Conservation (phyloP, 2,797 vertebrate genomes). For the Gymnopithys bicolor region DNA sequence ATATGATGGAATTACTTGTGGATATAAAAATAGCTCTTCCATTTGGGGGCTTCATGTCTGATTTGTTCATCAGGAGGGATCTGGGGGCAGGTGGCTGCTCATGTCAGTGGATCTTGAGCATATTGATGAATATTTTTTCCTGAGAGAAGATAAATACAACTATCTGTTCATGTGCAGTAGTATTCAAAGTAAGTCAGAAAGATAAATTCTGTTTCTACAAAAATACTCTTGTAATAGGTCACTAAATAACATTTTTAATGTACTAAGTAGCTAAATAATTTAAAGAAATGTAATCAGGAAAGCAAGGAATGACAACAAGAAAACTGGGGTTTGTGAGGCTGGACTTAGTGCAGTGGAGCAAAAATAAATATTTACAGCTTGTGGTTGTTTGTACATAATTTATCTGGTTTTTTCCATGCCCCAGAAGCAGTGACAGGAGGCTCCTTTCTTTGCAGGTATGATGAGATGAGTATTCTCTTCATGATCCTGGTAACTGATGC, state of each 20-base stretch:
- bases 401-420: not conserved
- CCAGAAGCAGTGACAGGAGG: not conserved
- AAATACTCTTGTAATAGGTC: not conserved
- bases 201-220: not conserved
- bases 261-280: not conserved
- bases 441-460: constrained; percentile 83
- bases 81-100: not conserved
- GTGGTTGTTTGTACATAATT: not conserved
- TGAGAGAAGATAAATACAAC: not conserved
- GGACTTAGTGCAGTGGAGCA: not conserved
- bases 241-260: not conserved
- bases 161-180: not conserved
- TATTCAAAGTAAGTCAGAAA: not conserved
- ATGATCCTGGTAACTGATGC: constrained; percentile 84
- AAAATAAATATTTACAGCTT: not conserved
- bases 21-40: not conserved
- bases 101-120: not conserved
- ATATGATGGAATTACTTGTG: not conserved
- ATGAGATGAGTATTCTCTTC: constrained; percentile 96
- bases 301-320: not conserved
- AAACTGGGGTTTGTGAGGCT: not conserved
- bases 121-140: not conserved
- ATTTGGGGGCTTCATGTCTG: not conserved
- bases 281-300: not conserved
- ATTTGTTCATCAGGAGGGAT: not conserved